Evolutionary conservation across 92 coral and sea anemone genomes (phyloP).

Genomic region (Zoanthus gigantus): DNA sequence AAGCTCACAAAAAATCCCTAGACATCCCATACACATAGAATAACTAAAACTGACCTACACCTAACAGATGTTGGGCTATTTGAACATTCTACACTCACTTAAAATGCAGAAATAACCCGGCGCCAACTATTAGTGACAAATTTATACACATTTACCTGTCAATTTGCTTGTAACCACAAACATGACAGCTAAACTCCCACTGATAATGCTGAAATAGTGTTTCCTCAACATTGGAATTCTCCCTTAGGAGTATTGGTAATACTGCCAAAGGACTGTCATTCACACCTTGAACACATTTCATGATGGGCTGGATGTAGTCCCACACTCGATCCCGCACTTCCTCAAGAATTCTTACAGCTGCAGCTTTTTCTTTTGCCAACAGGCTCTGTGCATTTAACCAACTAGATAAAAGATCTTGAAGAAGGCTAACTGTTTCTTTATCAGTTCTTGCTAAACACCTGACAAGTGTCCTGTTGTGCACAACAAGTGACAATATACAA

Average conservation of each 20-base stretch:
- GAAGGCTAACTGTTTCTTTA: conserved; percentile 54
- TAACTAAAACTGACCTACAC: too few relatives aligned
- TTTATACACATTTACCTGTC: conserved; percentile 67
- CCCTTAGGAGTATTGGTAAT: conserved; percentile 80
- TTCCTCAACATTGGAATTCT: conserved; percentile 56
- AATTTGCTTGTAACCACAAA: conserved; percentile 81
- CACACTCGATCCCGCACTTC: conserved; percentile 73
- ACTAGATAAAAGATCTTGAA: conserved; percentile 45
- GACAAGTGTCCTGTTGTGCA: conserved; percentile 76
- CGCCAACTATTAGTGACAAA: too few relatives aligned
- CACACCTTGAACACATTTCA: conserved; percentile 88
- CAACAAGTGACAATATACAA: conserved; percentile 74
- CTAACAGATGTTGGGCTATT: too few relatives aligned
- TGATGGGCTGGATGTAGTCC: conserved; percentile 76
- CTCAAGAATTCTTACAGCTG: conserved; percentile 54
- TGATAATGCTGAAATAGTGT: conserved; percentile 73
- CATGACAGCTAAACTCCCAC: conserved; percentile 81
- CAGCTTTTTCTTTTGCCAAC: conserved; percentile 27
- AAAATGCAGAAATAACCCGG: too few relatives aligned
- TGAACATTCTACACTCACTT: too few relatives aligned
- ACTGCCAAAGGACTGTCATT: conserved; percentile 90
- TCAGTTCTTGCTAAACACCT: conserved; percentile 42
- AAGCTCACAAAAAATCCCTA: too few relatives aligned
- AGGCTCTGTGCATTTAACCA: conserved; percentile 74
- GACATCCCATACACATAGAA: too few relatives aligned